Conservation (phyloP, 2,797 vertebrate species). For the Dromococcyx pavoninus region DNA sequence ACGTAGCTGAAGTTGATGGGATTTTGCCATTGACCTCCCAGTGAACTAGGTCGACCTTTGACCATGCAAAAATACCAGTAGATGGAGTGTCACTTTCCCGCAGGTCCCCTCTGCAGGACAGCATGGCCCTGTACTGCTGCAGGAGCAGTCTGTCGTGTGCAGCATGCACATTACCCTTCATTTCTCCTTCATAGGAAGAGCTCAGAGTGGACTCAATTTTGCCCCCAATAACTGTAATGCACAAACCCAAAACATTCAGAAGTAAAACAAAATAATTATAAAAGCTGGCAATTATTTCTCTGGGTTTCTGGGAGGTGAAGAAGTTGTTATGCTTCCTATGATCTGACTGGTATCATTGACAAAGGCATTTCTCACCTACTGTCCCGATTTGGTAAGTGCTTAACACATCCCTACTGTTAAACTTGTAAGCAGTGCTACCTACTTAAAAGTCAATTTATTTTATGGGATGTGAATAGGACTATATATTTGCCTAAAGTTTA, state of each 20-base stretch:
- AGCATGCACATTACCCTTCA: accelerated
- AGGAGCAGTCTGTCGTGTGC: background rate
- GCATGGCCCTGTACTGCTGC: accelerated
- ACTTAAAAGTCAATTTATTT: background rate
- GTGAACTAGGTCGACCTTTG: background rate
- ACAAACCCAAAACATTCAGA: background rate
- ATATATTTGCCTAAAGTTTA: background rate
- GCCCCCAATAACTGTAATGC: background rate
- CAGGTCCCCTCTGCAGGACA: background rate
- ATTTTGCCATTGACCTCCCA: background rate
- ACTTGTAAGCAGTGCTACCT: background rate
- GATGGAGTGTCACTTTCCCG: background rate
- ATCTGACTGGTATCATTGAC: background rate
- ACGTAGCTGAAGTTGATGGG: background rate
- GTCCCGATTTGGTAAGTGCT: background rate
- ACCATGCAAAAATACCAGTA: accelerated
- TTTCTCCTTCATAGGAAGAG: background rate
- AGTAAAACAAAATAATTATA: background rate
- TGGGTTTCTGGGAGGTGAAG: background rate
- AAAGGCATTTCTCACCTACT: background rate
- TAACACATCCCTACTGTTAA: background rate
- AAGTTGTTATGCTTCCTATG: background rate
- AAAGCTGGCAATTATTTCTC: background rate
- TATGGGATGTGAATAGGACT: background rate
- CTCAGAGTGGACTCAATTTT: accelerated